A percentile compares a stretch with the other conserved stretches of the same genome.
Conservation (phyloP, 2,113 vertebrate genomes). For the Coreoperca whiteheadi region DNA sequence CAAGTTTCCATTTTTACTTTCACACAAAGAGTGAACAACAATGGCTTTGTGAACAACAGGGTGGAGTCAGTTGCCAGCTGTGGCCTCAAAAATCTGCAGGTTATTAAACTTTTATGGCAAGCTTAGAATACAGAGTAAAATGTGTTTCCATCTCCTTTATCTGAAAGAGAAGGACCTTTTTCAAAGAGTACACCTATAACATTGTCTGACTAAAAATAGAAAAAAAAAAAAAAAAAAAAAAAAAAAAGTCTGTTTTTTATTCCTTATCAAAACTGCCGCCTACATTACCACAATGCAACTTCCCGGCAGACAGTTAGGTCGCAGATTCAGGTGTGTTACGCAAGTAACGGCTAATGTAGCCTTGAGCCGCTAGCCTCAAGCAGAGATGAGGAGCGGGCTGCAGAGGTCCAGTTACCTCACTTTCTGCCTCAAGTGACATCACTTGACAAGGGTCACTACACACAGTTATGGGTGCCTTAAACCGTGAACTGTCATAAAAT, state of each 20-base stretch:
- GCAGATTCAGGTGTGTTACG: neutral
- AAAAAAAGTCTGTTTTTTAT: neutral
- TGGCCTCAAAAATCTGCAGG: neutral
- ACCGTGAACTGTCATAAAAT: neutral
- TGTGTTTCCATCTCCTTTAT: neutral
- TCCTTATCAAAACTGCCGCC: neutral
- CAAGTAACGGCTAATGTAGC: neutral
- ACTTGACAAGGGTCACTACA: neutral
- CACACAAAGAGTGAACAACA: neutral
- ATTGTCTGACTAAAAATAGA: neutral
- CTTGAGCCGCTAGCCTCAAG: neutral
- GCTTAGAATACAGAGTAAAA: neutral
- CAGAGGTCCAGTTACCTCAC: neutral
- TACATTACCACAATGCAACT: conserved; percentile 27
- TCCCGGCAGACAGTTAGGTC: neutral
- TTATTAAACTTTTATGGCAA: conserved; percentile 3
- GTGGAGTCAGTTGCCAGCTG: no score
- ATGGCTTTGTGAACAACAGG: neutral
- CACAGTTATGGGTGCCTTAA: neutral
- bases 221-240: neutral
- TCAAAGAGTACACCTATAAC: neutral
- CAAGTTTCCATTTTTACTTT: conserved; percentile 1
- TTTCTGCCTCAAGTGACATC: neutral
- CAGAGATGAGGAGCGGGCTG: neutral
- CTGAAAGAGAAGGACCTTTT: neutral